A percentile compares a stretch with the other conserved stretches of the same genome.
phyloP scores from a whole-genome alignment of 1,140 invertebrate genomes.

The Drosophila funebris region DNA sequence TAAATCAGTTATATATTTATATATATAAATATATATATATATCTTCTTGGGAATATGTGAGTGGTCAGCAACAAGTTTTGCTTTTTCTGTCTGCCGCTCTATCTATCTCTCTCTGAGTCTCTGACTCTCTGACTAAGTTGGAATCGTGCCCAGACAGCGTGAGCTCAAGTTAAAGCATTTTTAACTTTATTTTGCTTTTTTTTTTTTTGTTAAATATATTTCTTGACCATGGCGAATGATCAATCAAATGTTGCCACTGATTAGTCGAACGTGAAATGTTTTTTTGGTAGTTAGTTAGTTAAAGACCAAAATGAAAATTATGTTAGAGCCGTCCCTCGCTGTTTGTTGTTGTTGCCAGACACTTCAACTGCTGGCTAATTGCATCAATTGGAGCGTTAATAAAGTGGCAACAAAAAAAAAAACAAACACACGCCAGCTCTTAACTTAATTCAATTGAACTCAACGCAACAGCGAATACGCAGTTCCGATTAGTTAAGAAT shows the following conservation, averaged over 20 bases:
- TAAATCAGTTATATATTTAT: background rate
- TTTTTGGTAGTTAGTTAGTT: constrained; percentile 14
- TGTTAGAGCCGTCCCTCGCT: constrained; percentile 15
- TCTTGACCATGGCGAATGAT: constrained; percentile 71
- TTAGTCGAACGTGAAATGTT: constrained; percentile 16
- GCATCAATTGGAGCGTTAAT: constrained; percentile 76
- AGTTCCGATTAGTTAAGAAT: background rate
- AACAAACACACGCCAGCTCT: constrained; percentile 17
- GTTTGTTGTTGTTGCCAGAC: constrained; percentile 9
- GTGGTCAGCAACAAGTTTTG: constrained; percentile 39
- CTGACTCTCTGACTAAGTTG: constrained; percentile 55
- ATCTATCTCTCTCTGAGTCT: constrained; percentile 10
- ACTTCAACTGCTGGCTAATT: constrained; percentile 43
- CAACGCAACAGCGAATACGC: background rate
- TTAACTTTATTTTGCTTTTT: background rate
- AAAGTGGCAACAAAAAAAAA: constrained; percentile 30
- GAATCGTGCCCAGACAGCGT: constrained; percentile 56
- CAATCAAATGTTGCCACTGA: constrained; percentile 58
- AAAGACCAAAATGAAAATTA: constrained; percentile 14
- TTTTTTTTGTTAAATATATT: background rate
- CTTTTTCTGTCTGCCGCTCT: background rate
- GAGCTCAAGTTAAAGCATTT: constrained; percentile 57
- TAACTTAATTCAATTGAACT: constrained; percentile 15
- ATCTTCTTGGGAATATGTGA: background rate
- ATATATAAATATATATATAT: constrained; percentile 3